Evolutionary conservation across 2,113 vertebrate species (phyloP).

Genomic region (Pica pica): DNA sequence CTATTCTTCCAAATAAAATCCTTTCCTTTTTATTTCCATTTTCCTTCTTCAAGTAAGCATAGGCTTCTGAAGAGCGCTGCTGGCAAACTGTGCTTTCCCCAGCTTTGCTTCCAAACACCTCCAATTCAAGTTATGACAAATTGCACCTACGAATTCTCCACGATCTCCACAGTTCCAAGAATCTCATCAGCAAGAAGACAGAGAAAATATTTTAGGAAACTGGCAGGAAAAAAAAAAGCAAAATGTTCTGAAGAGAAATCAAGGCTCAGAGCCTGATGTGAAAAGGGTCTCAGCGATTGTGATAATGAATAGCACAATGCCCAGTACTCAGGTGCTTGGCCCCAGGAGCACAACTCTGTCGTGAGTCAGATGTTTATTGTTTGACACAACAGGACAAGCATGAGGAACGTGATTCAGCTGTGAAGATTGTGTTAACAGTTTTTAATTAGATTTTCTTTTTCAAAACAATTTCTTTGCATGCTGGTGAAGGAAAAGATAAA

Average conservation of each 20-base stretch:
- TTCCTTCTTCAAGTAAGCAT: neutral
- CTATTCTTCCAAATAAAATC: neutral
- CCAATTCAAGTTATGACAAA: neutral
- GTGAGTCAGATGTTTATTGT: neutral
- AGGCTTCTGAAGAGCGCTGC: neutral
- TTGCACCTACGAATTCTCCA: neutral
- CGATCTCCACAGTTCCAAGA: neutral
- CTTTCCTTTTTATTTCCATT: neutral
- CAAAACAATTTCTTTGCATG: neutral
- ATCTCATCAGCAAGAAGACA: neutral
- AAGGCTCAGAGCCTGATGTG: neutral
- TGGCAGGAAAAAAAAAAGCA: neutral
- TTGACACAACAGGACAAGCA: neutral
- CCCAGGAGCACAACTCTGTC: neutral
- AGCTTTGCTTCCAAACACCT: neutral
- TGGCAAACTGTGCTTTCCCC: neutral
- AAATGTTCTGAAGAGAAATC: neutral
- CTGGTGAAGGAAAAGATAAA: neutral
- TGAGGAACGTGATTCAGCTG: neutral
- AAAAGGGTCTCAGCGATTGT: neutral
- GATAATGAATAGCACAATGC: neutral
- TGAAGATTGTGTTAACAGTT: neutral
- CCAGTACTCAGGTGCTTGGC: neutral
- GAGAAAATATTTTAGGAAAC: constrained; percentile 9
- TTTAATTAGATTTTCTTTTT: constrained; percentile 19